Percentiles rank a stretch among this genome's conserved stretches.
These are phyloP conservation scores for Drosophila borealis DNA, from an alignment of 2,888 invertebrate species.

Conservation along the genomic window DNA sequence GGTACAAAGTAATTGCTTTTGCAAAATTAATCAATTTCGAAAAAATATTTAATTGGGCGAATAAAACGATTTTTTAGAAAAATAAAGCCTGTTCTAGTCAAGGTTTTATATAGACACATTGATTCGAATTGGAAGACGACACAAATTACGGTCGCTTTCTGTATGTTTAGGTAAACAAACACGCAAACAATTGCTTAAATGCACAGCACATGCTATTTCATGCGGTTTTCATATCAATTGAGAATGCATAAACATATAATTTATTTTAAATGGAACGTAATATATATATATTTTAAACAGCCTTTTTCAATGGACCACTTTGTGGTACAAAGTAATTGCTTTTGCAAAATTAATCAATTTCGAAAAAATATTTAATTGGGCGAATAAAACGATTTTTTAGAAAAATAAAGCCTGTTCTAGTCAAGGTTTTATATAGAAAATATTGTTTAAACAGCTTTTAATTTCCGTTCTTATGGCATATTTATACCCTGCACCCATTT, in stretches of 20 bases:
- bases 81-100: too few relatives aligned
- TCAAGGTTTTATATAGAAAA: too few relatives aligned
- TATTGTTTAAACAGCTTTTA: too few relatives aligned
- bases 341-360: background rate
- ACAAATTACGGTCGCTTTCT: conserved; percentile 46
- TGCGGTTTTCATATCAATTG: conserved; percentile 16
- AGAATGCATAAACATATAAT: conserved; percentile 7
- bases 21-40: background rate
- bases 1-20: background rate
- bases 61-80: background rate
- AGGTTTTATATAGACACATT: conserved; percentile 14
- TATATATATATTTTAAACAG: background rate
- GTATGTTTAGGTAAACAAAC: conserved; percentile 17
- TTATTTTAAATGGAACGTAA: background rate
- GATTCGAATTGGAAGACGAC: conserved; percentile 35
- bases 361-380: background rate
- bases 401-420: too few relatives aligned
- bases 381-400: background rate
- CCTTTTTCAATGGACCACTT: background rate
- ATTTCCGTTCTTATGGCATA: too few relatives aligned
- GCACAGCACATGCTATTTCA: conserved; percentile 10
- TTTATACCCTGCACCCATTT: too few relatives aligned
- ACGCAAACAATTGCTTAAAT: conserved; percentile 16
- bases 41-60: background rate
- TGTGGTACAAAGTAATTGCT: background rate